Base-by-base conservation (phyloP, 1,140 invertebrate species). In the Meteorus sp. region DNA sequence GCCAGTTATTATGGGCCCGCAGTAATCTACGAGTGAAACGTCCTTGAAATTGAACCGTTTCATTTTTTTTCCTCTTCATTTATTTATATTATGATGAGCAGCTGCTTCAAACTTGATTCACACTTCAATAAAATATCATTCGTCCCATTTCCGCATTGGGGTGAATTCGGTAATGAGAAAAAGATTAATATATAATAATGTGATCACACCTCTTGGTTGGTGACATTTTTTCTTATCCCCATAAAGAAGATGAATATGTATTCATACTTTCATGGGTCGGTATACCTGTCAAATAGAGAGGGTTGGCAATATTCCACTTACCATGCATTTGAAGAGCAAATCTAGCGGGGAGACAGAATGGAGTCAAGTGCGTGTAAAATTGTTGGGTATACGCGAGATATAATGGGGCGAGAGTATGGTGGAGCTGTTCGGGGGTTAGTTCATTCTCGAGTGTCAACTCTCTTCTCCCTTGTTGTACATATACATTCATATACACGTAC, bases 311-410 rank as follows among this genome's bases (percentile, higher is more conserved):
- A 33, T 43, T n/a, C 25, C 33, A 44, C 44, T 39, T 52, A 41
- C 47, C 37, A 44, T 37, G 13, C n/a, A 50, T 52, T 51, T 63
- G 63, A 64, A 67, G 66, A 65, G 27, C 27, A 41, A 29, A 39
- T 35, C 17, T 22, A 39, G n/a, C 58, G 60, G 61, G 69, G 64
- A 69, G 66, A 64, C 70, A 76, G 77, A 79, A 79, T 76, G 73
- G 78, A 79, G 75, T 80, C 77, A 80, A 80, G 78, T 80, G 78
- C 78, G 77, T 79, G 78, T 80, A 79, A 79, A 80, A 80, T 80
- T 72, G 74, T 67, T 56, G 71, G 68, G 69, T 71, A 74, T 68
- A 69, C 63, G 58, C 67, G 56, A 60, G 71, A 75, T 71, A 71
- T 74, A 70, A 73, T 59, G 56, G 35, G 20, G 23, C 43, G 61